phyloP scores from a whole-genome alignment of 1,140 invertebrate species.

The Eciton burchellii region DNA sequence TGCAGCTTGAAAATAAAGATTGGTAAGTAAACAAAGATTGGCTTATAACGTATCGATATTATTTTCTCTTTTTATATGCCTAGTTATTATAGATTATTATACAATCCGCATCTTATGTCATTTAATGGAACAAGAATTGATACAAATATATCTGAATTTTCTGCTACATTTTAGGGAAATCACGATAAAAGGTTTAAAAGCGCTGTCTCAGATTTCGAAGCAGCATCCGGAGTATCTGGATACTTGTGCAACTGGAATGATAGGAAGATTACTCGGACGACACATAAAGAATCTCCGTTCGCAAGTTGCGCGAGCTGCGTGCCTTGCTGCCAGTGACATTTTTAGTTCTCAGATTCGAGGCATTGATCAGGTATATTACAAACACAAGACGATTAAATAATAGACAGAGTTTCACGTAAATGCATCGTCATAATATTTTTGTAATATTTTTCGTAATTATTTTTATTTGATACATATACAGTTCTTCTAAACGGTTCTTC shows the following conservation, averaged over 20 bases:
- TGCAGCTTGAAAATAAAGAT: conserved; percentile 90
- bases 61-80: no score
- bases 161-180: conserved; percentile 88
- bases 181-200: conserved; percentile 92
- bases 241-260: conserved; percentile 86
- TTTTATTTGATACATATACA: background rate
- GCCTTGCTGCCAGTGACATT: conserved; percentile 91
- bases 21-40: conserved; percentile 89
- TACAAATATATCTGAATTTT: conserved; percentile 19
- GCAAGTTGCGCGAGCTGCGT: conserved; percentile 94
- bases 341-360: conserved; percentile 90
- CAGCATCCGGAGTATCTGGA: conserved; percentile 89
- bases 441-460: no score
- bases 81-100: no score
- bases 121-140: background rate
- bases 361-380: conserved; percentile 89
- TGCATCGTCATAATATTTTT: no score
- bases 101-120: no score
- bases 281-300: conserved; percentile 95
- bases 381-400: background rate
- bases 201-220: conserved; percentile 90
- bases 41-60: background rate
- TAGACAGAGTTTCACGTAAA: background rate
- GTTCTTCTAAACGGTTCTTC: background rate
- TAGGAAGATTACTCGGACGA: conserved; percentile 90